Evolutionary conservation across 2,797 vertebrate genomes (phyloP).

Genomic region (Hoplostethus atlanticus): DNA sequence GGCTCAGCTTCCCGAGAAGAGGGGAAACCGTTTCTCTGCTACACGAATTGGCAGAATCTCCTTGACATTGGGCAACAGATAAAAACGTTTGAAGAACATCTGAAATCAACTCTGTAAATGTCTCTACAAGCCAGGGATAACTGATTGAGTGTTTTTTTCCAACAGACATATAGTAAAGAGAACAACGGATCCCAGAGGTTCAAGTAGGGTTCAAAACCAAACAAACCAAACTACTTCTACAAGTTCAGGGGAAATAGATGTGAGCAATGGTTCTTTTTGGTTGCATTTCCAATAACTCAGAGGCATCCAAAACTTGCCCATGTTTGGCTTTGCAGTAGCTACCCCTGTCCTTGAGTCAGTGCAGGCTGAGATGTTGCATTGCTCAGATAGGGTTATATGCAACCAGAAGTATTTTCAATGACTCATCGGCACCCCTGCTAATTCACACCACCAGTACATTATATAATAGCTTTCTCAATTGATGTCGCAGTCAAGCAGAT

Average conservation of each 20-base stretch:
- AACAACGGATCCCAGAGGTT: slow-evolving; percentile 49
- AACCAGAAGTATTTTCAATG: slow-evolving; percentile 65
- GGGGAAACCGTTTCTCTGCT: slow-evolving; percentile 2
- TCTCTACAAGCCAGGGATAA: slow-evolving; percentile 19
- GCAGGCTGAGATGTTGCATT: slow-evolving; percentile 71
- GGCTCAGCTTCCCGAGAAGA: not conserved
- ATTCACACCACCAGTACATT: slow-evolving; percentile 52
- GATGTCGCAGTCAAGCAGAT: slow-evolving; percentile 30
- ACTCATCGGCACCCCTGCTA: slow-evolving; percentile 62
- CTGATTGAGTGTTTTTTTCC: not conserved
- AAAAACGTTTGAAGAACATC: slow-evolving; percentile 11
- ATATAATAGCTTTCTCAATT: slow-evolving; percentile 51
- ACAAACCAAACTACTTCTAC: slow-evolving; percentile 38
- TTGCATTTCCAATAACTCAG: slow-evolving; percentile 41
- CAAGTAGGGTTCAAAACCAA: slow-evolving; percentile 44
- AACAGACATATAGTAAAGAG: slow-evolving; percentile 45
- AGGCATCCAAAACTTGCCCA: slow-evolving; percentile 58
- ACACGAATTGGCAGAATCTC: slow-evolving; percentile 15
- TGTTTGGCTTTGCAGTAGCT: slow-evolving; percentile 73
- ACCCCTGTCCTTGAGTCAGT: slow-evolving; percentile 65
- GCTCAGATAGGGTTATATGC: slow-evolving; percentile 71
- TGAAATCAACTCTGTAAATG: slow-evolving; percentile 30
- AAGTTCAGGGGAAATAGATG: slow-evolving; percentile 36
- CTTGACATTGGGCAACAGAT: not conserved
- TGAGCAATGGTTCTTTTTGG: slow-evolving; percentile 29